These are phyloP conservation scores for Furcifer pardalis DNA, from an alignment of 2,797 vertebrate genomes.

Conservation along the genomic window DNA sequence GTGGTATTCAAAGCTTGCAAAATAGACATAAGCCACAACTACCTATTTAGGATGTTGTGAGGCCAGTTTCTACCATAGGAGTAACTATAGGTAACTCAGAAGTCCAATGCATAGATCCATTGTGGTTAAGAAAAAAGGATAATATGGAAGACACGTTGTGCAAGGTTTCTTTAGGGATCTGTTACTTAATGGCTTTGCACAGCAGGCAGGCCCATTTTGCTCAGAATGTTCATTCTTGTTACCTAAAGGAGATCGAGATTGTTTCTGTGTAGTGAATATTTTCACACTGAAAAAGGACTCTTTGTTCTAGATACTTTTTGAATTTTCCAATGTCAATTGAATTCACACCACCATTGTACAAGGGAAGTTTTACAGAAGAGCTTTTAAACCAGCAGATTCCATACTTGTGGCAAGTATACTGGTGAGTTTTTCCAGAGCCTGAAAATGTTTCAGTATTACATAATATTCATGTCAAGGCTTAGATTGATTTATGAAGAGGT, in stretches of 20 bases:
- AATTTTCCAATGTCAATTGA: conserved; percentile 84
- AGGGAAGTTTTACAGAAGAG: conserved; percentile 81
- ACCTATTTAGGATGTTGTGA: no score
- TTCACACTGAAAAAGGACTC: not conserved
- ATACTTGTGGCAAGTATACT: conserved; percentile 90
- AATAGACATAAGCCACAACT: not conserved
- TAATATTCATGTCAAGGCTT: no score
- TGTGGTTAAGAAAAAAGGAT: not conserved
- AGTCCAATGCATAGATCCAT: not conserved
- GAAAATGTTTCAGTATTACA: conserved; percentile 16
- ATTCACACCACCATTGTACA: conserved; percentile 78
- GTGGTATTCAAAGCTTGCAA: not conserved
- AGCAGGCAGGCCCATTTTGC: not conserved
- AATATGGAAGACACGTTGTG: not conserved
- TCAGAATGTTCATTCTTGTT: not conserved
- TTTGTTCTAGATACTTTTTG: conserved; percentile 82
- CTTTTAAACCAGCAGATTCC: conserved; percentile 83
- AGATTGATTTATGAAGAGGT: not conserved
- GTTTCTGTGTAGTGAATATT: not conserved
- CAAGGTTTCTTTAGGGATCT: not conserved
- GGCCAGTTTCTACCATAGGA: not conserved
- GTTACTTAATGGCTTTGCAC: not conserved
- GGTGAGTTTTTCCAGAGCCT: conserved; percentile 77
- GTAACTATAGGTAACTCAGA: not conserved
- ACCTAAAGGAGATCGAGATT: not conserved